Evolutionary conservation across 2,888 invertebrate species (phyloP), one percentile per base, ranked within the genome.

Genomic region (Antheraea yamamai): DNA sequence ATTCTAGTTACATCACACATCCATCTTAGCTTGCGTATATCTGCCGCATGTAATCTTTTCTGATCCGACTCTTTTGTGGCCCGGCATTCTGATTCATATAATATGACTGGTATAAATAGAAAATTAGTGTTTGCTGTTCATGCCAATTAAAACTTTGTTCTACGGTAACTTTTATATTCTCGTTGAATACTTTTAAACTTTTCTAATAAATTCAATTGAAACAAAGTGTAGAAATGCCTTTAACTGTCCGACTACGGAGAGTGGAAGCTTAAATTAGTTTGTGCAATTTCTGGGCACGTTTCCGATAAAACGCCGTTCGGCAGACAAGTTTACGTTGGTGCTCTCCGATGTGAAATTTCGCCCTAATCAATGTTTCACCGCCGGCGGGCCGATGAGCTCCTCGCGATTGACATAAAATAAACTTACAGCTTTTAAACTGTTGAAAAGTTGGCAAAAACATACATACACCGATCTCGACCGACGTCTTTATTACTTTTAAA

Each of bases 201-300:
- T 66, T 66, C 26, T 66, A 66, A 30, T 66, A 66, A 66, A 66
- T 61, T 61, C 4, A 61, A 23, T 66, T 66, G 26, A 64, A 64
- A 66, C 26, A 30, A 61, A 23, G n/a, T 23, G 64, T 26, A 66
- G 64, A 30, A 26, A 16, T 16, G 64, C 8, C 64, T 30, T 30
- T 30, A 66, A 66, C 26, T 66, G 64, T 66, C 64, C 26, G 64
- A 30, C 64, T 26, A 20, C 64, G 64, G 64, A 66, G 64, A 26
- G 64, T n/a, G 39, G 68, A 39, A 70, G 70, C 39, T 70, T 70
- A 70, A 70, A 70, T 70, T 70, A 70, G 70, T 70, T 70, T 39
- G 70, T 70, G 70, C 70, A 70, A 70, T 70, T 70, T 39, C 70
- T 70, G 70, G 20, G 70, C 70, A 70, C 70, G 70, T 70, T 70